Conservation (phyloP, 2,888 invertebrate genomes). For the Zelleria hepariella region DNA sequence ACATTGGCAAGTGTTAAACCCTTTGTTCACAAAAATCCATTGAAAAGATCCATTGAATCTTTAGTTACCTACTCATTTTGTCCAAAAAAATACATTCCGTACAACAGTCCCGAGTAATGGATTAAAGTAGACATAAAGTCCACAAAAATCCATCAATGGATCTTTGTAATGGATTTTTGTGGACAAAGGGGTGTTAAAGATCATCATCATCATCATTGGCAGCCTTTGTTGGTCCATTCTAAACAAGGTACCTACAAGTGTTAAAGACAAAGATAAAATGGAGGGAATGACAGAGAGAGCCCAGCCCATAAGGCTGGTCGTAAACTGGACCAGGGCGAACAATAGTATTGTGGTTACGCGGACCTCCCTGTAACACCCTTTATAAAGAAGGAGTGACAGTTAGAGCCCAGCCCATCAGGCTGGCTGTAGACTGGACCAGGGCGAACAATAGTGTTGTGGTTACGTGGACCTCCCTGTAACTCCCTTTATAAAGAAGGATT, state of each 20-base stretch:
- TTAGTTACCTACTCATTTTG: background rate
- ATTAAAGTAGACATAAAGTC: no score
- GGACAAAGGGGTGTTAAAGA: background rate
- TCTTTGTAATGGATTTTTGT: no score
- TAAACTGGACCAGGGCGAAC: conserved; percentile 62
- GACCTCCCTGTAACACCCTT: conserved; percentile 24
- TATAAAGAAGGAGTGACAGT: conserved; percentile 35
- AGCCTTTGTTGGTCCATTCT: background rate
- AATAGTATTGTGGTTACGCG: conserved; percentile 77
- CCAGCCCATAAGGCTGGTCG: conserved; percentile 45
- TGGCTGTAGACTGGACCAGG: conserved; percentile 23
- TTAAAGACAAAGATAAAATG: background rate
- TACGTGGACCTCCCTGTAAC: no score
- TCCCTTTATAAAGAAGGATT: background rate
- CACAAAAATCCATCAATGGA: no score
- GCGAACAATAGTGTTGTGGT: background rate
- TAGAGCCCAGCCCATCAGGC: conserved; percentile 46
- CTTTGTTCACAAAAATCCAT: background rate
- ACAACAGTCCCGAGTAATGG: no score
- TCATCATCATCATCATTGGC: no score
- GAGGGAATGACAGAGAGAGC: conserved; percentile 38
- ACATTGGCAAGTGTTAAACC: conserved; percentile 2
- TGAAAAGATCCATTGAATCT: background rate
- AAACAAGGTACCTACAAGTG: background rate
- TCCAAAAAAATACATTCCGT: no score